Base-by-base conservation (phyloP, 2,888 invertebrate genomes). In the Apotomis turbidana region DNA sequence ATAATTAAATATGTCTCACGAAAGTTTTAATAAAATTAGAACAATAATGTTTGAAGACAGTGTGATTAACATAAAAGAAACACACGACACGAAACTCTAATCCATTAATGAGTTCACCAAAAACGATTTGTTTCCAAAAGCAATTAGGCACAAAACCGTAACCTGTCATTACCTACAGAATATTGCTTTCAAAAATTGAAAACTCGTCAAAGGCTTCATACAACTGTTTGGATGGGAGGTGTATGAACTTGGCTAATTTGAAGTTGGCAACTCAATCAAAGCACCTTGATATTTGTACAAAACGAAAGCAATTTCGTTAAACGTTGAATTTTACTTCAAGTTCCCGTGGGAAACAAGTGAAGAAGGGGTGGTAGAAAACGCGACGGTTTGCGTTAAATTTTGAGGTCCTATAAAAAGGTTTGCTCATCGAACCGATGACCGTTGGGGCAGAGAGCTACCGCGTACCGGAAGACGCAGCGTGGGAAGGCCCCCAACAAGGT, bases 221-320 rank as follows among this genome's bases (percentile, higher is more conserved):
- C 78, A 68, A 51, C 64, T 49, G 58, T 62, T 44, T 64, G 59
- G 64, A 73, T 70, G 61, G 51, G 54, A 60, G 55, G 27, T 73
- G 68, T 58, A 71, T 67, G 55, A 74, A 74, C 54, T 74, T 63
- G 66, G 63, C 44, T 73, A 73, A 67, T 67, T 85, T 85, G 80
- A 85, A 90, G 85, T 89, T 90, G 81, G 80, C 82, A 87, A 88
- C 88, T 88, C 85, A 86, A 90, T 88, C 85, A 85, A 62, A 49
- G 55, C 61, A 81, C 81, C 83, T 82, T 85, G 83, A 87, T 86
- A 87, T 88, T 86, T 83, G 84, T 80, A 85, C 85, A 84, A 87
- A 89, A 86, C 80, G 82, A 84, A 85, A 87, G 84, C 87, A 85
- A 87, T 85, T 86, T 81, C 78, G 81, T 83, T 86, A 85, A 86